A percentile compares a stretch with the other conserved stretches of the same genome.
These are phyloP conservation scores for Drosophila punjabiensis DNA, from an alignment of 1,140 invertebrate genomes.

Conservation along the genomic window DNA sequence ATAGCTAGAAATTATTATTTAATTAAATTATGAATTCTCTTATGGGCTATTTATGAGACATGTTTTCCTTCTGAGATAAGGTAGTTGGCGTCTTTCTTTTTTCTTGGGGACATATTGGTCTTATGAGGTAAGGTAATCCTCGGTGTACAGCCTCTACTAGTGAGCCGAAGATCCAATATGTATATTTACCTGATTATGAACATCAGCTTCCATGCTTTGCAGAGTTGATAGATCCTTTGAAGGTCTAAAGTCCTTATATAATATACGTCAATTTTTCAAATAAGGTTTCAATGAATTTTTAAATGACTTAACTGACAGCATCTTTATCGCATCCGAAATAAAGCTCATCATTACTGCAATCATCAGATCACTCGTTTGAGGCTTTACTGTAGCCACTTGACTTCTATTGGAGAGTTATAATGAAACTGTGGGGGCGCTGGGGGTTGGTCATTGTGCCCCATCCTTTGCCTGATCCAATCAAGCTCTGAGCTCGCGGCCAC, in stretches of 20 bases:
- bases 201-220: slow-evolving; percentile 43
- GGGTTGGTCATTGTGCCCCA: slow-evolving; percentile 7
- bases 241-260: background rate
- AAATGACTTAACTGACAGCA: background rate
- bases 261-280: no score
- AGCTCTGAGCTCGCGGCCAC: slow-evolving; percentile 54
- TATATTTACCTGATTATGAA: slow-evolving; percentile 12
- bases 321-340: background rate
- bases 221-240: slow-evolving; percentile 4
- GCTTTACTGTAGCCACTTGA: slow-evolving; percentile 8
- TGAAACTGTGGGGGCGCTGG: slow-evolving; percentile 9
- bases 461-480: slow-evolving; percentile 64
- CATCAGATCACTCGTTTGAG: background rate
- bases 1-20: background rate
- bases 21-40: no score
- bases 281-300: background rate
- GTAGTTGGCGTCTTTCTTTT: background rate
- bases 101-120: background rate
- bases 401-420: background rate
- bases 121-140: slow-evolving; percentile 6
- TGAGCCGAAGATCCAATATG: background rate
- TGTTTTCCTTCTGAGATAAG: background rate
- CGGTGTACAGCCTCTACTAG: no score
- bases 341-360: background rate
- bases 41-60: background rate